Evolutionary conservation across 2,113 vertebrate genomes (phyloP).

Genomic region (Tupaia tana): DNA sequence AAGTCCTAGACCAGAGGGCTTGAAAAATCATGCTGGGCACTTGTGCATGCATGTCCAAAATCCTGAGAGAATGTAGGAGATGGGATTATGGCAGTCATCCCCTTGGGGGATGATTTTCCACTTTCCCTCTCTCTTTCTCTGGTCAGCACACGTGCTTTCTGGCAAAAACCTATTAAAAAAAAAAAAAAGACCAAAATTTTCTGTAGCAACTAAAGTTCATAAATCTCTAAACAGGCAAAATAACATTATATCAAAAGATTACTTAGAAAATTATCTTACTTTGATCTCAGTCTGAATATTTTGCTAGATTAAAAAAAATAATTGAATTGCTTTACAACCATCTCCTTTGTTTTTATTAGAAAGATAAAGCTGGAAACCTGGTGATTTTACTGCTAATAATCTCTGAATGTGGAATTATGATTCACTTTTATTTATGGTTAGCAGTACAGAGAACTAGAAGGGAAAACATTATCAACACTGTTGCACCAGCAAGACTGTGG

Average conservation of each 20-base stretch:
- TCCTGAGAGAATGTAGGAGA: no score
- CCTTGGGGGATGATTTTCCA: no score
- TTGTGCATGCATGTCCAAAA: no score
- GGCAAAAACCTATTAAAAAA: no score
- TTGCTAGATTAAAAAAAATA: conserved; percentile 1
- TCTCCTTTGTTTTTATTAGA: conserved; percentile 35
- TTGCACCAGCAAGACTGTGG: neutral
- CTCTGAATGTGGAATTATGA: neutral
- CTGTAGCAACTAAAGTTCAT: neutral
- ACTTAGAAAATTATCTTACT: conserved; percentile 31
- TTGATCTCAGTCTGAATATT: conserved; percentile 3
- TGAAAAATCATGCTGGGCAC: no score
- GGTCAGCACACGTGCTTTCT: no score
- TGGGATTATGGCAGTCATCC: no score
- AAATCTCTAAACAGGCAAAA: neutral
- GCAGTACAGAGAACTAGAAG: neutral
- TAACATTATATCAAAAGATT: neutral
- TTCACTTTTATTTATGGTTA: conserved; percentile 1
- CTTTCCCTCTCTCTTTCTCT: no score
- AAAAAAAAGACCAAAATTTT: neutral
- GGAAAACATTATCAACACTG: neutral
- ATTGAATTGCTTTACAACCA: neutral
- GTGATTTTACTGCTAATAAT: neutral
- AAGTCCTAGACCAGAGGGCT: no score
- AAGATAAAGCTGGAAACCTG: neutral